Evolutionary conservation across 2,797 vertebrate genomes (phyloP), one percentile per base, ranked within the genome.

Genomic region (Syngnathus rostellatus): DNA sequence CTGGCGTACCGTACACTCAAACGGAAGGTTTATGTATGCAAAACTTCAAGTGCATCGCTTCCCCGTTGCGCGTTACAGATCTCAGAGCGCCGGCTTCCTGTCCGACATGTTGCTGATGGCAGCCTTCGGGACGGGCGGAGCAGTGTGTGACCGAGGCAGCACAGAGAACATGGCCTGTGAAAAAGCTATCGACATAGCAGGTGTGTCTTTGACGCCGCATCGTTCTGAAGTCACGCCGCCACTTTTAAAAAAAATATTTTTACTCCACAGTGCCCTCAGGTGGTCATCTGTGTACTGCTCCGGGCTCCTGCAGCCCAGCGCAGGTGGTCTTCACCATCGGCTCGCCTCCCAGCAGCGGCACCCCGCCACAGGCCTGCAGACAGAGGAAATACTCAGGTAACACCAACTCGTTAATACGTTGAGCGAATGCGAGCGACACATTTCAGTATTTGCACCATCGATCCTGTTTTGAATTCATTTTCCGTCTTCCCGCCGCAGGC

Each of bases 31-130:
- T 31, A 31, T 31, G 31, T 31, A 31, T 31, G 31, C 31, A 31
- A 2, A 31, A 31, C 31, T 31, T 31, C 31, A 31, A 31, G 2
- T 14, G 46, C 10, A 16, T 17, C 17, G 48, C 48, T 51, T 12
- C 4, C 6, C 1, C 8, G 8, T 21, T 64, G 39, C 73, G 37
- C 71, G 12, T 61, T 19, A 21, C 77, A 99, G 97, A 75, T 98
- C 96, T 37, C 91, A 97, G 51, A 99, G 97, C 72, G 92, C 95
- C 0, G 93, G 95, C 39, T 93, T 92, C 61, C 91, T 99, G 74
- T 98, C 97, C 0, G 97, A 98, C 75, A 88, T 99, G 83, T 90
- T 99, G 38, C 90, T 99, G 43, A 95, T 94, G 91, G 97, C 97
- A 12, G 97, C 97, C 0, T 99, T 99, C 71, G 97, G 97, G 72